Base-by-base conservation (phyloP, 2,113 vertebrate species). In the Oreamnos americanus region DNA sequence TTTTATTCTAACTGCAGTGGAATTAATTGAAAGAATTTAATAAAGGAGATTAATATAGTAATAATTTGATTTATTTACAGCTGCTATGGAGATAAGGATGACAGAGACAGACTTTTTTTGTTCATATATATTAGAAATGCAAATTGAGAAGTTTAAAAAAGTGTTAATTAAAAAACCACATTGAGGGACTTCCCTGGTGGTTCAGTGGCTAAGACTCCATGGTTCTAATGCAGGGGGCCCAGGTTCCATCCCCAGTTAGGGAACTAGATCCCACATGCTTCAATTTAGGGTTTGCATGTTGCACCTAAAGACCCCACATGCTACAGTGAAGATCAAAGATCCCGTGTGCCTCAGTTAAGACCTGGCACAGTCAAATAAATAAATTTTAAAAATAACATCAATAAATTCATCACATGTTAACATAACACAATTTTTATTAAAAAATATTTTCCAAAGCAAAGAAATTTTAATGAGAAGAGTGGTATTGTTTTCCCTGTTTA, bases 381-480 rank as follows among this genome's bases (percentile, higher is more conserved):
- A 76, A 43, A 4, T 12, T 74, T 53, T 8, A 58, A 90, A 94
- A 96, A 92, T 26, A 83, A 55, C 51, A 10, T n/a, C 13, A 15
- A 55, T 53, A 91, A 62, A 78, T 11, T 25, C 45, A 71, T 84
- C 82, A 36, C 58, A 78, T 15, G 5, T 76, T 91, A 49, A 45
- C 45, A 62, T 62, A 79, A 84, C 78, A 88, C 53, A 2, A 90
- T 60, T 86, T 95, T 79, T 58, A 26, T 92, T 26, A 12, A 25
- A 45, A 74, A 78, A 76, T 15, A 23, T 89, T 95, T 96, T 95
- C 55, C 55, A 78, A 93, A 90, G 78, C 47, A 93, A 88, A 81
- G 13, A 87, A 53, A 39, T 47, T 55, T 96, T 62, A 74, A 11
- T 51, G 28, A 74, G 23, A 74, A 87, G 11, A 91, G n/a, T n/a